These are phyloP conservation scores for Thamnaconus septentrionalis DNA, from an alignment of 2,113 vertebrate species.

Conservation along the genomic window DNA sequence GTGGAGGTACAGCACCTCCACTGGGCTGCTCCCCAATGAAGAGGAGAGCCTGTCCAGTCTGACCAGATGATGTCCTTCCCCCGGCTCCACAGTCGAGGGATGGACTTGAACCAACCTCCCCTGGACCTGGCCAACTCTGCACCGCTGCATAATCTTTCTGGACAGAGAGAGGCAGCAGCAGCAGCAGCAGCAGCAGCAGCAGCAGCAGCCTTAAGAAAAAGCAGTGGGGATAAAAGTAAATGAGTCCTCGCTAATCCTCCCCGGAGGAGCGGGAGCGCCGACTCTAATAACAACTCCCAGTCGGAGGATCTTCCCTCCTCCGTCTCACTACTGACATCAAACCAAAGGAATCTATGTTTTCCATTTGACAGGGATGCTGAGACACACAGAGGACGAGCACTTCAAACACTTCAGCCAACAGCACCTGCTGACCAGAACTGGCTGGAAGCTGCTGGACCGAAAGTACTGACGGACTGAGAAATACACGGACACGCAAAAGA, in stretches of 20 bases:
- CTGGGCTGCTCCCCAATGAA: no score
- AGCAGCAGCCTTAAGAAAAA: constrained; percentile 41
- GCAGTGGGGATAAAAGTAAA: constrained; percentile 55
- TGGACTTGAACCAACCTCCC: constrained; percentile 1
- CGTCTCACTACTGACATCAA: constrained; percentile 20
- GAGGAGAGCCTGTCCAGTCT: background rate
- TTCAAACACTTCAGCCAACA: no score
- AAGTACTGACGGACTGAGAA: no score
- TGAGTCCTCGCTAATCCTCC: constrained; percentile 61
- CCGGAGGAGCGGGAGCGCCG: constrained; percentile 42
- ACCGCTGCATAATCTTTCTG: no score
- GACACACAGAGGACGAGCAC: no score
- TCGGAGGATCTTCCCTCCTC: no score
- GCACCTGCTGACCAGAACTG: no score
- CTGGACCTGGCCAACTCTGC: background rate
- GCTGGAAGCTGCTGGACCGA: no score
- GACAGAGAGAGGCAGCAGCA: no score
- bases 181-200: constrained; percentile 9
- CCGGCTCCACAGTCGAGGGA: background rate
- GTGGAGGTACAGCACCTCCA: no score
- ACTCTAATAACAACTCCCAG: constrained; percentile 48
- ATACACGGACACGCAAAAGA: no score
- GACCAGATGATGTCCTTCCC: background rate
- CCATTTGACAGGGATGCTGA: background rate
- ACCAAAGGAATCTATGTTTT: background rate